Evolutionary conservation across 1,140 invertebrate genomes (phyloP), one percentile per base, ranked within the genome.

Genomic region (Harpegnathos saltator): DNA sequence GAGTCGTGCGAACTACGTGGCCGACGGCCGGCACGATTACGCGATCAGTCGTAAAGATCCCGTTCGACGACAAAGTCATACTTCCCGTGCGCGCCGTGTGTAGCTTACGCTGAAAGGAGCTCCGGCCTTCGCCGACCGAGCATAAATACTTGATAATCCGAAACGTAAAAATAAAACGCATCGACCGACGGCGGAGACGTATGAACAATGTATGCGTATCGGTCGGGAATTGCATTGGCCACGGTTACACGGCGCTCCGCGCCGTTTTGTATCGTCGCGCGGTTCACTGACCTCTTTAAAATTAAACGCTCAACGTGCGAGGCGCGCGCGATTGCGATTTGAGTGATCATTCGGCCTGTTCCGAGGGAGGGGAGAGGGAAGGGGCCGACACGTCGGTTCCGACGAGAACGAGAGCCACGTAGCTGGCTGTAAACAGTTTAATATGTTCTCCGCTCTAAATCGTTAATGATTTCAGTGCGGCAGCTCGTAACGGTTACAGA

Each of bases 61-160:
- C 3, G 4, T 29, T 48, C 7, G 52, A 44, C 26, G 17, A 17
- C 26, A 14, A 58, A 24, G 33, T 69, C 44, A 33, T 5, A 33
- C 29, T 1, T 33, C 5, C 29, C 5, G 38, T n/a, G n/a, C n/a
- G n/a, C n/a, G n/a, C n/a, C n/a, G n/a, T n/a, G n/a, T n/a, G n/a
- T n/a, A n/a, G n/a, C n/a, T n/a, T n/a, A n/a, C n/a, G n/a, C n/a
- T n/a, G n/a, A n/a, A n/a, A n/a, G n/a, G n/a, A n/a, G n/a, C n/a
- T 89, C 81, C 86, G 68, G 50, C 3, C 50, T 73, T 62, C 65
- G 83, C 72, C 80, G 69, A 81, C 82, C 48, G 84, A 88, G 89
- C 89, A 88, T 89, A 90, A 91, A 90, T 89, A 90, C 88, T 89
- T 91, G 88, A 87, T 80, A 82, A 68, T 82, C 59, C 54, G 77